Base-by-base conservation (phyloP, 2,888 invertebrate species). In the Epinotia bilunana region DNA sequence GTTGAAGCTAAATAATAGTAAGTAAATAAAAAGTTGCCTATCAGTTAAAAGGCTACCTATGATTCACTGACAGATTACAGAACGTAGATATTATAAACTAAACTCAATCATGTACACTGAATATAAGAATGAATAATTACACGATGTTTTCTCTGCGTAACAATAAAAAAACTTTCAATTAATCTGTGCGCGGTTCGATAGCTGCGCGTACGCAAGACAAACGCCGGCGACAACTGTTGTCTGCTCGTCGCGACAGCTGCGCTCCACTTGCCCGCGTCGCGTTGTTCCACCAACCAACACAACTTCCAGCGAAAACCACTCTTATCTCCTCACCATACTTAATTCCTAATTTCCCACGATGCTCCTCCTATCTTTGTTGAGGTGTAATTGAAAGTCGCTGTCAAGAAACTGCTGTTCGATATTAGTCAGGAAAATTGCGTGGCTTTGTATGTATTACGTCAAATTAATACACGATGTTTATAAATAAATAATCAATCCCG, bases 161-260 rank as follows among this genome's bases (percentile, higher is more conserved):
- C 65, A 73, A 72, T 58, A 77, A 77, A 77, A 74, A 75, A 72
- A 46, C 23, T 16, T 60, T 39, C 65, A 62, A 77, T 77, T 75
- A 75, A 76, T 77, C 73, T 76, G 73, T 39, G 55, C 70, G 70
- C 69, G 73, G 65, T 77, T 74, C 71, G 72, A 72, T 72, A 82
- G 82, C 83, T 81, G 88, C 87, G 89, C 84, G 82, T 83, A 83
- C 87, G 86, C 87, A 82, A 89, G 87, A 90, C 90, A 88, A 91
- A 90, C 90, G 88, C 86, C 87, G 89, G 80, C 85, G 89, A 90
- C 93, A 92, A 92, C 92, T 93, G 93, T 91, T 92, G 93, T 93
- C 93, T 92, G 88, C 88, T 86, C 85, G 91, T 91, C 91, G 79
- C 86, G 90, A 90, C 93, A 94, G 93, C 93, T 94, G 93, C 88